Evolutionary conservation across 2,797 vertebrate species (phyloP).

Genomic region (Morelia viridis): DNA sequence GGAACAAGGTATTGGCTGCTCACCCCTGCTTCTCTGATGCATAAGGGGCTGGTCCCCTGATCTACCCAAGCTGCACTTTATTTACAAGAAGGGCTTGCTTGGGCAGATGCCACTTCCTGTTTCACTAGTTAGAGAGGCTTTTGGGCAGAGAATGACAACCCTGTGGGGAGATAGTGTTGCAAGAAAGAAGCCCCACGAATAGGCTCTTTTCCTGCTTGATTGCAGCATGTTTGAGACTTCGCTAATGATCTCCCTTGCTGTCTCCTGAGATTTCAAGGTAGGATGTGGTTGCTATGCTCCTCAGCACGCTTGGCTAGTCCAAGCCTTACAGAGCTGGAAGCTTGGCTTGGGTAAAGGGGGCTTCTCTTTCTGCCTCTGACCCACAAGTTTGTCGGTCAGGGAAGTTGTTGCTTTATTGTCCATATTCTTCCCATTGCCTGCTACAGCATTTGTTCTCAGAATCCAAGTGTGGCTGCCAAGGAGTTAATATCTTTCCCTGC

Average conservation of each 20-base stretch:
- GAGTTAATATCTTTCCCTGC: constrained; percentile 5
- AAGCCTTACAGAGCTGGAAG: neutral
- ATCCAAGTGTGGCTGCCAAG: neutral
- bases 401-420: neutral
- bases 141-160: neutral
- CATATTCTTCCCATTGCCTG: neutral
- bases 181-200: neutral
- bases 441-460: neutral
- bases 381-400: neutral
- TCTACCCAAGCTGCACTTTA: neutral
- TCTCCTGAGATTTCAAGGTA: constrained; percentile 2
- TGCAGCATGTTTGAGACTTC: neutral
- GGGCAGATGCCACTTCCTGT: neutral
- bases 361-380: neutral
- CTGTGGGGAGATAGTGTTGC: neutral
- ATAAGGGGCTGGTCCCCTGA: neutral
- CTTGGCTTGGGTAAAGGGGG: neutral
- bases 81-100: neutral
- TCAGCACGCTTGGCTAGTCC: neutral
- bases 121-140: neutral
- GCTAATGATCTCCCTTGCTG: neutral
- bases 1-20: neutral
- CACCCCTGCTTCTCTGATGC: neutral
- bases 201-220: neutral
- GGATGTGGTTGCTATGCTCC: neutral